Evolutionary conservation across 53 echinoderm and acorn worm genomes (phyloP).

Genomic region (Paelopatides confundens): DNA sequence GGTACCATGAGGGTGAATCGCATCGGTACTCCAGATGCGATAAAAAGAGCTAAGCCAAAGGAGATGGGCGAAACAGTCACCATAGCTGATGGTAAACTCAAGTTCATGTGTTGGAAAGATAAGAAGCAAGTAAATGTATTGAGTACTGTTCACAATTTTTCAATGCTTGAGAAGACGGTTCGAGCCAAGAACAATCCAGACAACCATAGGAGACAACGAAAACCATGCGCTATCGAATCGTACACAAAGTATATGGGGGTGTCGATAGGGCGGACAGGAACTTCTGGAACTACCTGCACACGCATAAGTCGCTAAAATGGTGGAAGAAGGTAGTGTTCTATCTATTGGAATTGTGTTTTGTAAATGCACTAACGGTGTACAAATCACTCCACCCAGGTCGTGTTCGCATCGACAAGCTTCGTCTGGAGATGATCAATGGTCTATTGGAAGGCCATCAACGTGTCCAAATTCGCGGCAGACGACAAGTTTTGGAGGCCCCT

Average conservation of each 20-base stretch:
- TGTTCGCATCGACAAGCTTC: constrained; percentile 17
- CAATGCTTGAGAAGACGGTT: too few species aligned
- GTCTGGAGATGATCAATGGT: neutral
- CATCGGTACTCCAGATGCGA: constrained; percentile 7
- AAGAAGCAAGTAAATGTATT: too few species aligned
- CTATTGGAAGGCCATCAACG: constrained; percentile 15
- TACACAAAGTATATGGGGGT: constrained; percentile 17
- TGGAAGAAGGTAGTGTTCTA: too few species aligned
- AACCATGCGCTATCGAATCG: neutral
- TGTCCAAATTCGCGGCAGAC: constrained; percentile 8
- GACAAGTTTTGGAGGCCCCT: neutral
- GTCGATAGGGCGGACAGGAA: too few species aligned
- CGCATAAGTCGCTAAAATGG: too few species aligned
- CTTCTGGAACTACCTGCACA: neutral
- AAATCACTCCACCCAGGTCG: neutral
- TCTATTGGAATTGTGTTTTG: neutral
- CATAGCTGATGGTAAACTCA: constrained; percentile 3
- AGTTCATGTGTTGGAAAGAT: constrained; percentile 35
- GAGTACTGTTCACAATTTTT: constrained; percentile 45
- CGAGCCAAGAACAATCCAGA: constrained; percentile 8
- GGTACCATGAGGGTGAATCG: too few species aligned
- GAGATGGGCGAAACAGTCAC: neutral
- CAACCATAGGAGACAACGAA: neutral
- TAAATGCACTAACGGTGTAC: constrained; percentile 6
- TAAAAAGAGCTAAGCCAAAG: constrained; percentile 22